phyloP scores from a whole-genome alignment of 1,140 invertebrate species.

The Trialeurodes vaporariorum region DNA sequence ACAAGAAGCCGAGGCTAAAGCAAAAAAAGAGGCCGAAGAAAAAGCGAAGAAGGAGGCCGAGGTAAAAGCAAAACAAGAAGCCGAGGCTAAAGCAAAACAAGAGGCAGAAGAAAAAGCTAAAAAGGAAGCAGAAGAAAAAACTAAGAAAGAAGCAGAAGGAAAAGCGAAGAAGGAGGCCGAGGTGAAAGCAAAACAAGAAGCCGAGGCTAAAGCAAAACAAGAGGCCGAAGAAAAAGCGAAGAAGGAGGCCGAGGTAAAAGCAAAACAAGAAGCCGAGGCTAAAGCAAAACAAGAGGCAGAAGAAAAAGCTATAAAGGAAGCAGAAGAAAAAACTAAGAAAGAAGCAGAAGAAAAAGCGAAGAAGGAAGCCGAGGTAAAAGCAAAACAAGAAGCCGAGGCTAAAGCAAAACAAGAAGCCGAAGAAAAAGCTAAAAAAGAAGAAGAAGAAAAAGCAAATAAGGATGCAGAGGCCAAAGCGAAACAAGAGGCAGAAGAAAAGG shows the following conservation, averaged over 20 bases:
- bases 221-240: constrained; percentile 21
- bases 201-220: constrained; percentile 22
- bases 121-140: constrained; percentile 21
- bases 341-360: constrained; percentile 15
- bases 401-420: constrained; percentile 14
- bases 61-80: constrained; percentile 22
- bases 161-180: constrained; percentile 19
- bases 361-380: constrained; percentile 17
- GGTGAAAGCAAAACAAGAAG: constrained; percentile 22
- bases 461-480: constrained; percentile 14
- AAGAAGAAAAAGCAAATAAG: constrained; percentile 15
- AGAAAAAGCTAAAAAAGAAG: constrained; percentile 7
- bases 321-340: constrained; percentile 20
- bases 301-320: constrained; percentile 22
- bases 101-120: constrained; percentile 23
- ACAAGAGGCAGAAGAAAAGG: constrained; percentile 14
- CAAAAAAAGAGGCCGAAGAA: constrained; percentile 22
- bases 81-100: constrained; percentile 21
- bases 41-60: constrained; percentile 18
- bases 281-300: constrained; percentile 23
- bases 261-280: constrained; percentile 18
- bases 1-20: constrained; percentile 22
- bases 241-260: constrained; percentile 22
- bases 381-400: constrained; percentile 13
- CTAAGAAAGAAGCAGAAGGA: constrained; percentile 20